These are phyloP conservation scores for Lasius platythorax DNA, from an alignment of 2,888 invertebrate genomes.

Conservation along the genomic window DNA sequence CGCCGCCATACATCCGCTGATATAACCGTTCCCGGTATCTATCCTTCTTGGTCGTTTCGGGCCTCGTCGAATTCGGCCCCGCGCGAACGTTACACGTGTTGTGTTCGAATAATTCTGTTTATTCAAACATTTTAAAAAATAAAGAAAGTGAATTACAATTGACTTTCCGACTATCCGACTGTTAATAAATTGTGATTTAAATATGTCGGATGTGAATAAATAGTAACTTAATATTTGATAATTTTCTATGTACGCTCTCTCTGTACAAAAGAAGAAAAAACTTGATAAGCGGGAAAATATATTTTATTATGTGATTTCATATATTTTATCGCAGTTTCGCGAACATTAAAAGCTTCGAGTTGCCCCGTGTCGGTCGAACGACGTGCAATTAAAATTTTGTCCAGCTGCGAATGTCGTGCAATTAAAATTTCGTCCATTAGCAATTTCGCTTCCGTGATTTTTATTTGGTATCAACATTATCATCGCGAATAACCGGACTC, in stretches of 20 bases:
- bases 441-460: slow-evolving; percentile 23
- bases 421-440: slow-evolving; percentile 37
- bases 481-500: neutral
- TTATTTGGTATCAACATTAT: neutral
- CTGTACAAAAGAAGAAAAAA: neutral
- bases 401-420: neutral
- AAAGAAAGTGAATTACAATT: neutral
- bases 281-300: neutral
- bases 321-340: neutral
- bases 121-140: neutral
- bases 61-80: slow-evolving; percentile 2
- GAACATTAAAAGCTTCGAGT: slow-evolving; percentile 8
- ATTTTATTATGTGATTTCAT: neutral
- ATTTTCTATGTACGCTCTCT: neutral
- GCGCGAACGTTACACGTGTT: neutral
- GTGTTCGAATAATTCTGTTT: neutral
- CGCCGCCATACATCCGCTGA: slow-evolving; percentile 38
- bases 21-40: slow-evolving; percentile 19
- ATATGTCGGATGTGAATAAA: neutral
- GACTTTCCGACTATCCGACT: neutral
- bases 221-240: neutral
- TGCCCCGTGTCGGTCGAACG: neutral
- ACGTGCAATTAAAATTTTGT: slow-evolving; percentile 3
- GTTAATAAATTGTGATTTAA: neutral
- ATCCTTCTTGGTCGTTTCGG: neutral